Evolutionary conservation across 2,888 invertebrate genomes (phyloP).

Genomic region (Venusia cambrica): DNA sequence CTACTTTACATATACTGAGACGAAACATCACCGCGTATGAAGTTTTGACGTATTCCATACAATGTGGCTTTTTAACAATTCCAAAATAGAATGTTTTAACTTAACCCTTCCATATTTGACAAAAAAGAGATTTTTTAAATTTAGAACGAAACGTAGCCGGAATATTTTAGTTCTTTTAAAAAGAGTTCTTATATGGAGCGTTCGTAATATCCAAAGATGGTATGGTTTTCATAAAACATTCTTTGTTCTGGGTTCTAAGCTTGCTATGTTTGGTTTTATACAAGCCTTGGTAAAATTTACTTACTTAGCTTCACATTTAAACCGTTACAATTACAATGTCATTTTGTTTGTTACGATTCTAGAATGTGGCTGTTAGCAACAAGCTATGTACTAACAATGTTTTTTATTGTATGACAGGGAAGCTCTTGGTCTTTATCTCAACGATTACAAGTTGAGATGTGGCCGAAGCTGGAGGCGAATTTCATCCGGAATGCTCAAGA

Average conservation of each 20-base stretch:
- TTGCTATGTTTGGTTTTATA: too few species aligned
- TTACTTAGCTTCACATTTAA: too few species aligned
- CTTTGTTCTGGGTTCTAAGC: slow-evolving; percentile 12
- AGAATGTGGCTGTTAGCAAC: too few species aligned
- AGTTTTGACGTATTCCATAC: slow-evolving; percentile 80
- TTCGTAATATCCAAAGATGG: slow-evolving; percentile 48
- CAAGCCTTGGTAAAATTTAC: too few species aligned
- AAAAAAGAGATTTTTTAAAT: slow-evolving; percentile 73
- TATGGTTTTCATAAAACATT: background rate
- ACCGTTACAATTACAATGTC: too few species aligned
- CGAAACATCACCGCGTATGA: slow-evolving; percentile 51
- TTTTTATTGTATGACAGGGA: too few species aligned
- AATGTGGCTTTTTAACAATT: slow-evolving; percentile 80
- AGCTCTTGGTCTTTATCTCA: too few species aligned
- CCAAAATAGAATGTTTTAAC: slow-evolving; percentile 80
- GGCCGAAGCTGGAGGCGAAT: too few species aligned
- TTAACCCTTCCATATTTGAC: slow-evolving; percentile 81
- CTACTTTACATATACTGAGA: slow-evolving; percentile 43
- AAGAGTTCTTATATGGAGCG: slow-evolving; percentile 66
- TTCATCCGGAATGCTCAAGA: too few species aligned
- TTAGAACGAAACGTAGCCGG: slow-evolving; percentile 72
- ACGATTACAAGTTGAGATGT: too few species aligned
- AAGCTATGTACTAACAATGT: too few species aligned
- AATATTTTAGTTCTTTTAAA: slow-evolving; percentile 74
- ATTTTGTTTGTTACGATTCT: too few species aligned